Conservation (phyloP, 2,113 vertebrate genomes). For the Bubo blakistoni region DNA sequence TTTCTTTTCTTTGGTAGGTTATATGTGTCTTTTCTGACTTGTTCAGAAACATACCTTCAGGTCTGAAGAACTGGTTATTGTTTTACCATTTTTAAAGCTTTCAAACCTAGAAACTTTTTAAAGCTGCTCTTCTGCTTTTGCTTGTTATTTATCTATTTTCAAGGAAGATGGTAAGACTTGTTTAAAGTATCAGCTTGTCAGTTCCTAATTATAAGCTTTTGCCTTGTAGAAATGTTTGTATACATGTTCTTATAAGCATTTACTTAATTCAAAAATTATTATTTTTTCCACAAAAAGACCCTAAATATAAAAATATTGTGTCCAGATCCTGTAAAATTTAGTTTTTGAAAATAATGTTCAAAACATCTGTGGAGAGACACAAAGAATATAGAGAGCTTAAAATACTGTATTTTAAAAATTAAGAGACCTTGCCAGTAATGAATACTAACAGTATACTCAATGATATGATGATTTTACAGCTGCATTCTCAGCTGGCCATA, state of each 20-base stretch:
- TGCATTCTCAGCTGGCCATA: constrained; percentile 34
- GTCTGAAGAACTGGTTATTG: background rate
- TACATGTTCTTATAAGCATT: background rate
- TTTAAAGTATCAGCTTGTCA: background rate
- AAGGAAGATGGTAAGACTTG: background rate
- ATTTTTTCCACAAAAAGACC: background rate
- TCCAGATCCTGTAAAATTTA: background rate
- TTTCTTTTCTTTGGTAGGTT: background rate
- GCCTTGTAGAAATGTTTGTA: constrained; percentile 23
- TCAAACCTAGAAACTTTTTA: background rate
- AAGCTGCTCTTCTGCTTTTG: background rate
- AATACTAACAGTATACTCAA: background rate
- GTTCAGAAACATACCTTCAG: background rate
- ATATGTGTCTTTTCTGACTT: background rate
- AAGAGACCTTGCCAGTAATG: constrained; percentile 11
- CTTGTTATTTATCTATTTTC: background rate
- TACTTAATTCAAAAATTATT: background rate
- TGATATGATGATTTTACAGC: constrained; percentile 20
- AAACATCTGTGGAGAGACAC: constrained; percentile 15
- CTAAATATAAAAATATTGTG: background rate
- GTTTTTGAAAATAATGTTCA: background rate
- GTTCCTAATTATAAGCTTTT: background rate
- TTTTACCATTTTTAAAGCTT: background rate
- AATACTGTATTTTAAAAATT: constrained; percentile 42
- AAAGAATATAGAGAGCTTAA: background rate